Evolutionary conservation across 64 coral and sea anemone species (phyloP).

Genomic region (Dendrophyllia cribrosa): DNA sequence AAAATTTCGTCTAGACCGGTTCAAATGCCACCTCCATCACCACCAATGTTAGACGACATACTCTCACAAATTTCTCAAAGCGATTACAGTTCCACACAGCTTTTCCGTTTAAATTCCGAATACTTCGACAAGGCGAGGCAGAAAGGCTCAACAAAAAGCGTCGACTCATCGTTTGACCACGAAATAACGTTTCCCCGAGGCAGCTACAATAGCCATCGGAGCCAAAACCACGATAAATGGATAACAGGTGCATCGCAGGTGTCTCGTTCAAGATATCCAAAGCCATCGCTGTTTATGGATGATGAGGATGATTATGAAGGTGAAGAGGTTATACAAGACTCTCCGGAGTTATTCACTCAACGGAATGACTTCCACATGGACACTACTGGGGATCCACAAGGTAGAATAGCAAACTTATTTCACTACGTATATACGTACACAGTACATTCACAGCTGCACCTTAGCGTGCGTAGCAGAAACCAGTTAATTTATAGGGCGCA

Average conservation of each 20-base stretch:
- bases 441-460: too few species aligned
- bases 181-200: not conserved
- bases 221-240: not conserved
- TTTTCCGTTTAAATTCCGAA: constrained; percentile 66
- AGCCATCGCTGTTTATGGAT: not conserved
- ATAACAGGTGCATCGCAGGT: not conserved
- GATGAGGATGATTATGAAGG: constrained; percentile 5
- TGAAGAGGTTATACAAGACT: constrained; percentile 54
- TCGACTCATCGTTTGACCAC: not conserved
- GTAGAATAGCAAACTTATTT: not conserved
- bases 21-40: constrained; percentile 45
- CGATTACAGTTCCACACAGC: constrained; percentile 68
- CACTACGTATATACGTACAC: too few species aligned
- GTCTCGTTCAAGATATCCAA: not conserved
- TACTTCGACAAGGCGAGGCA: constrained; percentile 21
- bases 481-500: too few species aligned
- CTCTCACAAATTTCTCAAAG: constrained; percentile 76
- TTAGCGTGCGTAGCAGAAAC: too few species aligned
- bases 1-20: constrained; percentile 6
- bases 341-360: constrained; percentile 60
- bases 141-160: not conserved
- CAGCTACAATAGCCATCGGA: not conserved
- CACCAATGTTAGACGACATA: constrained; percentile 66
- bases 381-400: not conserved
- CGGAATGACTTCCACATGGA: not conserved